Evolutionary conservation across 1,140 invertebrate species (phyloP).

Genomic region (Apis mellifera): DNA sequence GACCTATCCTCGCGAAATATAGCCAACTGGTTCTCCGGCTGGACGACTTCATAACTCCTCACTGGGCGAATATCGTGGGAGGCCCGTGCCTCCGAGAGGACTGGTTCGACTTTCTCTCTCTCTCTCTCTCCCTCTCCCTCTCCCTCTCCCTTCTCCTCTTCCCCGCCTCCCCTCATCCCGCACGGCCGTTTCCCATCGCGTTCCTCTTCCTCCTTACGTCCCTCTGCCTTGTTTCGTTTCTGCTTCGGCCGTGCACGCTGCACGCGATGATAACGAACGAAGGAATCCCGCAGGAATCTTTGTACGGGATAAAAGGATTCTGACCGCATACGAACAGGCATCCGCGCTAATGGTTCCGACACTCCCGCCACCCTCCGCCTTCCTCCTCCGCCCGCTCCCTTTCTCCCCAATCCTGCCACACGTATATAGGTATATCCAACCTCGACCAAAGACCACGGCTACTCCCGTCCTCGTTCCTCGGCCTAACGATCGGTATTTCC

Average conservation of each 20-base stretch:
- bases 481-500: conserved; percentile 52
- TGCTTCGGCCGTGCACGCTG: conserved; percentile 54
- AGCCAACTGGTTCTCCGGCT: conserved; percentile 69
- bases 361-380: conserved; percentile 46
- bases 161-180: background rate
- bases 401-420: background rate
- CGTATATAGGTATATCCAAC: background rate
- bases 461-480: conserved; percentile 10
- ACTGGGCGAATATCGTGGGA: conserved; percentile 72
- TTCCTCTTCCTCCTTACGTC: conserved; percentile 28
- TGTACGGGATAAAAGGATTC: conserved; percentile 74
- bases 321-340: conserved; percentile 73
- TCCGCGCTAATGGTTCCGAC: conserved; percentile 79
- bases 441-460: background rate
- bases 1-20: conserved; percentile 67
- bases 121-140: background rate
- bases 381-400: background rate
- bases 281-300: conserved; percentile 76
- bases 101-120: conserved; percentile 52
- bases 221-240: conserved; percentile 45
- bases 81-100: conserved; percentile 63
- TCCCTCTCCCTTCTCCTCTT: conserved; percentile 4
- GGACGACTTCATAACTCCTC: conserved; percentile 77
- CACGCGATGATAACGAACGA: conserved; percentile 73
- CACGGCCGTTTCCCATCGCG: conserved; percentile 55